Conservation (phyloP, 1,140 invertebrate species). For the Temnothorax curvispinosus region DNA sequence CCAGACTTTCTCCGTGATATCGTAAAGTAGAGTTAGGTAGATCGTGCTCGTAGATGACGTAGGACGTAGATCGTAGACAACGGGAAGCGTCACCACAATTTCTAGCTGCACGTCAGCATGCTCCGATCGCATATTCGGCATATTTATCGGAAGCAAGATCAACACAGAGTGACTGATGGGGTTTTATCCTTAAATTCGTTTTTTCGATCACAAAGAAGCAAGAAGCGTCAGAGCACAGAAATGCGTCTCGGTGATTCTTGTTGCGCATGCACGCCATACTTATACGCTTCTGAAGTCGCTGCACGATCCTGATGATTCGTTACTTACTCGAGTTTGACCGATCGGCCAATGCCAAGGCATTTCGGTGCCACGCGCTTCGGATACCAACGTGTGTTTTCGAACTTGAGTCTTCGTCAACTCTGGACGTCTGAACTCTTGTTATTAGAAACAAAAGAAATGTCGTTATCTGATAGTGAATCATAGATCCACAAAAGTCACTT, state of each 20-base stretch:
- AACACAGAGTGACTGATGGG: slow-evolving; percentile 62
- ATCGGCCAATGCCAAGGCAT: slow-evolving; percentile 2
- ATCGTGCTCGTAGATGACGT: slow-evolving; percentile 60
- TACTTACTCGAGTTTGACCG: slow-evolving; percentile 41
- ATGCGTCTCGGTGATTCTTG: slow-evolving; percentile 4
- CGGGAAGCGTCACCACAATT: slow-evolving; percentile 57
- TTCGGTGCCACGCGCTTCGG: slow-evolving; percentile 24
- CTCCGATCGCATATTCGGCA: background rate
- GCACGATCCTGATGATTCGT: slow-evolving; percentile 29
- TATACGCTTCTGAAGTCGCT: background rate
- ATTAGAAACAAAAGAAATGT: background rate
- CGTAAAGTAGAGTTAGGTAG: slow-evolving; percentile 26
- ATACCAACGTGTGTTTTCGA: slow-evolving; percentile 23
- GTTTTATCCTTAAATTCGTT: slow-evolving; percentile 45
- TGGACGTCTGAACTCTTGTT: background rate
- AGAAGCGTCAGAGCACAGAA: background rate
- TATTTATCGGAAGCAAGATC: slow-evolving; percentile 67
- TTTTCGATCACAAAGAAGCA: background rate
- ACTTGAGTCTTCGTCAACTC: background rate
- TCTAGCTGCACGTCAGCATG: slow-evolving; percentile 52
- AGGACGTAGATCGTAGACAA: slow-evolving; percentile 27
- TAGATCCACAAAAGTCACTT: background rate
- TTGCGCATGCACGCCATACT: background rate
- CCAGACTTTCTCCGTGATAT: slow-evolving; percentile 48
- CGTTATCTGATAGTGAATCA: background rate